A percentile compares a stretch with the other conserved stretches of the same genome.
These are phyloP conservation scores for Graptemys geographica DNA, from an alignment of 2,797 vertebrate species.

Conservation along the genomic window DNA sequence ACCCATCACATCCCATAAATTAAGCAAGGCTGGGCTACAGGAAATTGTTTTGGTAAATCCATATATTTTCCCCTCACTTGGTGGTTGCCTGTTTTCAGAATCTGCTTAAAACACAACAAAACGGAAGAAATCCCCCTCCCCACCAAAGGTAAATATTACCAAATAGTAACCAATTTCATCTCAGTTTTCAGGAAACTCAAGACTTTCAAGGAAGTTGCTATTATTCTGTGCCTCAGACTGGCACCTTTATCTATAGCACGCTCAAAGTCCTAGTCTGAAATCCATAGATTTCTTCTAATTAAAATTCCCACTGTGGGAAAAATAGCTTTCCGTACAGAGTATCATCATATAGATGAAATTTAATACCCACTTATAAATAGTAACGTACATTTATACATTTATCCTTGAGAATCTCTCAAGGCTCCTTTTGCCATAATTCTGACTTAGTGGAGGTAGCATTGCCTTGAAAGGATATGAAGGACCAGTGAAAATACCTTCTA, in stretches of 20 bases:
- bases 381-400: neutral
- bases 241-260: neutral
- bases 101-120: neutral
- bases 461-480: neutral
- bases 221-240: neutral
- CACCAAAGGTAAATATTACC: neutral
- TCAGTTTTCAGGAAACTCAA: neutral
- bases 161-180: neutral
- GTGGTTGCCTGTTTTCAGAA: neutral
- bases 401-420: neutral
- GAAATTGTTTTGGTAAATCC: neutral
- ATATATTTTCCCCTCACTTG: neutral
- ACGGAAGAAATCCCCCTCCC: neutral
- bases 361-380: neutral
- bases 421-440: neutral
- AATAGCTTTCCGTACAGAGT: neutral
- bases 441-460: neutral
- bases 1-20: neutral
- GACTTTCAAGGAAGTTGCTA: neutral
- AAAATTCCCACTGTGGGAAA: neutral
- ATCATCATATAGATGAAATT: neutral
- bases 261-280: neutral
- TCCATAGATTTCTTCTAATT: neutral
- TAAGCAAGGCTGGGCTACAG: neutral
- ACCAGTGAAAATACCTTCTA: neutral